Base-by-base conservation (phyloP, 2,797 vertebrate genomes). In the Setipinna tenuifilis region DNA sequence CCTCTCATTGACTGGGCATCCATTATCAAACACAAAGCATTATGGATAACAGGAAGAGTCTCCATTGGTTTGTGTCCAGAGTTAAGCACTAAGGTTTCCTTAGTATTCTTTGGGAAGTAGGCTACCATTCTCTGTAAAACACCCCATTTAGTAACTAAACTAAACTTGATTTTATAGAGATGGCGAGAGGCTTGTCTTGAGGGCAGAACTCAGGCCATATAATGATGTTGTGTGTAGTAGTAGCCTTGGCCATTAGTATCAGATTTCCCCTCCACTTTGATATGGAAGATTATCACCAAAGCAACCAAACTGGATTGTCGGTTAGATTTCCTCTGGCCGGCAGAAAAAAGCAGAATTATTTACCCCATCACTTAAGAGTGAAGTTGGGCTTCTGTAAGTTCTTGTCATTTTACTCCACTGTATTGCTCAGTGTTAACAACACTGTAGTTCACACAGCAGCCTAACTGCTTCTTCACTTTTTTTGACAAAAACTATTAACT, bases 261-360 rank as follows among this genome's bases (percentile, higher is more conserved):
- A 68, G 62, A 68, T 68, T 68, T 28, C 23, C 25, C 9, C 28
- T 71, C 28, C 28, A 35, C 28, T 2, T 28, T 71, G 65, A 71
- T 71, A 11, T 35, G 35, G 16, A 31, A 71, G 65, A 71, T 41
- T 75, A 78, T 78, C 71, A 41, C 71, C 31, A 78, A 78, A 78
- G 35, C 71, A 44, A 78, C 68, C 16, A 16, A 31, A 3, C 28
- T 5, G 5, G 21, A 2, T 59, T 14, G 68, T 10, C 50, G 50
- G 50, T 35, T 75, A 28, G 23, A 35, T 75, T 75, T 75, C 68
- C 68, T 35, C 14, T 75, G 28, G 17, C 16, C 5, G 17, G 28
- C 28, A 19, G 68, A 28, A 75, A 75, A 75, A 35, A 75, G 62
- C 68, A 6, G 68, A 75, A 75, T 75, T 10, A 75, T 75, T 35